These are phyloP conservation scores for Acromyrmex charruanus DNA, from an alignment of 1,140 invertebrate genomes.

Conservation along the genomic window DNA sequence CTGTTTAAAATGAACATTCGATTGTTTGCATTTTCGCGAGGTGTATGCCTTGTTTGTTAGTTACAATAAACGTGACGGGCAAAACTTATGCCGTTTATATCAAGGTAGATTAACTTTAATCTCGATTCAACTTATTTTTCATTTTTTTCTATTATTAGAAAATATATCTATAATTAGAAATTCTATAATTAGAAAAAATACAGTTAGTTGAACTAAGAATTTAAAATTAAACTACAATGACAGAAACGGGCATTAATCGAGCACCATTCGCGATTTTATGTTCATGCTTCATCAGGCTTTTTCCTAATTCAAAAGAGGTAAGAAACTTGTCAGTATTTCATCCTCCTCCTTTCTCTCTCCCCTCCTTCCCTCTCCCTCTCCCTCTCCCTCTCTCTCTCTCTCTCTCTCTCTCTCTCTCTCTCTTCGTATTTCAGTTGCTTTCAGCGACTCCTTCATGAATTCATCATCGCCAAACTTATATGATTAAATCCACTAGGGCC, in stretches of 20 bases:
- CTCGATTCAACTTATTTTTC: too few relatives aligned
- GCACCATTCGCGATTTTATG: neutral
- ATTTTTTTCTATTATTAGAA: too few relatives aligned
- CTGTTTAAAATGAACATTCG: neutral
- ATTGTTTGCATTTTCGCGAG: slow-evolving; percentile 1
- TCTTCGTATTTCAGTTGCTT: neutral
- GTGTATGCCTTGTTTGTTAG: neutral
- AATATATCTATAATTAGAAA: too few relatives aligned
- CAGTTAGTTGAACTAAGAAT: too few relatives aligned
- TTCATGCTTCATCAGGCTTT: neutral
- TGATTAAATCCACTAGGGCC: slow-evolving; percentile 25
- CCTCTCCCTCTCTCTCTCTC: neutral
- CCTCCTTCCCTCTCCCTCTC: neutral
- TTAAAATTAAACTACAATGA: too few relatives aligned
- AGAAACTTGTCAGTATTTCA: slow-evolving; percentile 7
- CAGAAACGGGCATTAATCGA: neutral
- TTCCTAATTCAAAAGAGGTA: neutral
- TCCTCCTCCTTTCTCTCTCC: neutral
- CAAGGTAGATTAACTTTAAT: too few relatives aligned
- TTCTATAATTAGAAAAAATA: too few relatives aligned
- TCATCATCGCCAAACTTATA: slow-evolving; percentile 37
- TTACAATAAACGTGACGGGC: neutral
- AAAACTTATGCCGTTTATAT: neutral
- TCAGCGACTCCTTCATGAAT: slow-evolving; percentile 23
- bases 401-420: neutral